Evolutionary conservation across 2,113 vertebrate genomes (phyloP).

Genomic region (Neolamprologus brichardi): DNA sequence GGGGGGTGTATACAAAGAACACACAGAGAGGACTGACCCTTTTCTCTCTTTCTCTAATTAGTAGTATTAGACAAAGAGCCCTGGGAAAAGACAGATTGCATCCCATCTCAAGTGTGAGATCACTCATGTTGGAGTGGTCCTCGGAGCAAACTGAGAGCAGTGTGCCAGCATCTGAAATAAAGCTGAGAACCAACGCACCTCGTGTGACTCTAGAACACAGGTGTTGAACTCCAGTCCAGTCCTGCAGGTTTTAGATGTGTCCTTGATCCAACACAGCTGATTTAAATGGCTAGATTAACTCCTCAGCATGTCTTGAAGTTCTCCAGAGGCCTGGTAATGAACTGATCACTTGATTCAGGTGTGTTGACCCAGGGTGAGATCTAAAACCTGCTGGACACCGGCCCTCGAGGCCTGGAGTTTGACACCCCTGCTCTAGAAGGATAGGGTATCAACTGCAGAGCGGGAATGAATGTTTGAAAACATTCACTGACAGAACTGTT

Average conservation of each 20-base stretch:
- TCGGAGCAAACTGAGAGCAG: constrained; percentile 25
- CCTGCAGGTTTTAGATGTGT: too few relatives aligned
- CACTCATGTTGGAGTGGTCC: constrained; percentile 48
- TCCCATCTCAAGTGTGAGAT: constrained; percentile 48
- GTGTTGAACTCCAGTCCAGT: too few relatives aligned
- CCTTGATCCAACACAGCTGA: too few relatives aligned
- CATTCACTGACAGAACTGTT: not conserved
- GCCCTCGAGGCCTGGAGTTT: too few relatives aligned
- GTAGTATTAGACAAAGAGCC: constrained; percentile 61
- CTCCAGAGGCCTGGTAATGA: too few relatives aligned
- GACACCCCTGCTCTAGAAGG: not conserved
- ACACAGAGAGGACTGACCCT: constrained; percentile 43
- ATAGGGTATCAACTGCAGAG: not conserved
- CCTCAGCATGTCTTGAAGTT: too few relatives aligned
- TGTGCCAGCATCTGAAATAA: constrained; percentile 9
- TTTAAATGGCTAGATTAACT: too few relatives aligned
- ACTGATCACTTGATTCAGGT: too few relatives aligned
- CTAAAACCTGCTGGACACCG: too few relatives aligned
- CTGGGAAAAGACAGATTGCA: constrained; percentile 53
- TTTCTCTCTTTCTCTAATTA: constrained; percentile 60
- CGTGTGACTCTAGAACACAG: not conserved
- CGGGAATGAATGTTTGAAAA: not conserved
- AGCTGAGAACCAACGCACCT: not conserved
- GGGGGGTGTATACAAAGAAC: not conserved
- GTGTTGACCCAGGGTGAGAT: too few relatives aligned